Base-by-base conservation (phyloP, 2,113 vertebrate species). In the Rhinichthys klamathensis region DNA sequence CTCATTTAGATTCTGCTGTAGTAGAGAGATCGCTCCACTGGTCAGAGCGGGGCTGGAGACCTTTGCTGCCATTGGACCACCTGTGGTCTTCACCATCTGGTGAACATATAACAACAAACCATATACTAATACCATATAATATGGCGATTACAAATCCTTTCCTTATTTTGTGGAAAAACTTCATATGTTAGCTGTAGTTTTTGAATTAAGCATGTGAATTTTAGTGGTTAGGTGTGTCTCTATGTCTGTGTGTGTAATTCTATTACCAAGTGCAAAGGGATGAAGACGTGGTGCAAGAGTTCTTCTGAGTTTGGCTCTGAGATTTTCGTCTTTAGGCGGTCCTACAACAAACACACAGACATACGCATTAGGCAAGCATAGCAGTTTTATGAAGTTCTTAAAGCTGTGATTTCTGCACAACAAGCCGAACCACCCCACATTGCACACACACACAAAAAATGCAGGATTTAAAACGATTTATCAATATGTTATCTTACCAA, bases 221-320 rank as follows among this genome's bases (percentile, higher is more conserved):
- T 23, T 35, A 46, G 11, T 25, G 56, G 16, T 11, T 30, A 3
- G 35, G 38, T 65, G 78, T 30, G 1, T 81, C 5, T 49, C 13
- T 65, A 5, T 51, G 8, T 46, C 0, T 63, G n/a, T 84, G 23
- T 85, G 65, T 72, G n/a, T 35, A 27, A 63, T 80, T 23, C n/a
- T 54, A 93, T 92, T 41, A 97, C 97, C 93, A 95, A 91, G 38
- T 89, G 87, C 15, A 98, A 94, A 58, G 96, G 96, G 6, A 93
- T 85, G 75, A 97, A 96, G 77, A 98, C 63, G 75, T 95, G 94
- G 87, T 97, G 96, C 58, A 97, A 88, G 82, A 98, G 91, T 81
- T 96, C 94, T 0, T 92, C 87, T 11, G 96, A 94, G 3, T 91
- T 91, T 2, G 97, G 97, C 84, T 96, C 92, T 4, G 90, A 65